These are phyloP conservation scores for Apodemia zela DNA, from an alignment of 2,888 invertebrate genomes.

Conservation along the genomic window DNA sequence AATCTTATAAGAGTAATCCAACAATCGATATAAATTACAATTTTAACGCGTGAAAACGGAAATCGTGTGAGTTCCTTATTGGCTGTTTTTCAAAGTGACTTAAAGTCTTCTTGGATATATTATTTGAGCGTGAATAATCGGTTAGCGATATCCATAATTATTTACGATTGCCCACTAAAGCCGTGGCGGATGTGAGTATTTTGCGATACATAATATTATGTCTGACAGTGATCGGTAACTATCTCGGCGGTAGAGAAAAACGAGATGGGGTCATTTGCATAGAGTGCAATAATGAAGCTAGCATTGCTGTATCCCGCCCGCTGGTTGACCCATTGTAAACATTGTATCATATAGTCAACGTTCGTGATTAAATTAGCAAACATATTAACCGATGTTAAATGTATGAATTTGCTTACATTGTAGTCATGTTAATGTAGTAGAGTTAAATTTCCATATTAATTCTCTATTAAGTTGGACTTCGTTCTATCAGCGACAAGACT, in stretches of 20 bases:
- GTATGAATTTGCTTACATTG: conserved; percentile 8
- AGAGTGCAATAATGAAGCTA: conserved; percentile 52
- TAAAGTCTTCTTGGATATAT: conserved; percentile 30
- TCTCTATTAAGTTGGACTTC: no score
- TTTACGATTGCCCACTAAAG: conserved; percentile 65
- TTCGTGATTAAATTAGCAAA: conserved; percentile 16
- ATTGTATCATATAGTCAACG: conserved; percentile 29
- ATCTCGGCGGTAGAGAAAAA: conserved; percentile 63
- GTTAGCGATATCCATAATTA: conserved; percentile 72
- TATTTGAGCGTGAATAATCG: conserved; percentile 39
- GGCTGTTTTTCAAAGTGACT: conserved; percentile 37
- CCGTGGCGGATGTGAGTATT: conserved; percentile 72
- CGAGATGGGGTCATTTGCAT: conserved; percentile 72
- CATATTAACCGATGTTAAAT: background rate
- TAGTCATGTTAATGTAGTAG: background rate
- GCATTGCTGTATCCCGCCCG: conserved; percentile 37
- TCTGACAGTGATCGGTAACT: conserved; percentile 63
- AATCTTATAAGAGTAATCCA: conserved; percentile 26
- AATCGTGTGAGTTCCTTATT: conserved; percentile 31
- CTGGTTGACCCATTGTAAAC: conserved; percentile 41
- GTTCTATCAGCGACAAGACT: no score
- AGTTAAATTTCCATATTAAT: background rate
- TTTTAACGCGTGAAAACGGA: conserved; percentile 34
- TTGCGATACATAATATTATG: conserved; percentile 64
- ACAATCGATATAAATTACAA: conserved; percentile 31